Evolutionary conservation across 2,888 invertebrate genomes (phyloP).

Genomic region (Tachystola acroxantha): DNA sequence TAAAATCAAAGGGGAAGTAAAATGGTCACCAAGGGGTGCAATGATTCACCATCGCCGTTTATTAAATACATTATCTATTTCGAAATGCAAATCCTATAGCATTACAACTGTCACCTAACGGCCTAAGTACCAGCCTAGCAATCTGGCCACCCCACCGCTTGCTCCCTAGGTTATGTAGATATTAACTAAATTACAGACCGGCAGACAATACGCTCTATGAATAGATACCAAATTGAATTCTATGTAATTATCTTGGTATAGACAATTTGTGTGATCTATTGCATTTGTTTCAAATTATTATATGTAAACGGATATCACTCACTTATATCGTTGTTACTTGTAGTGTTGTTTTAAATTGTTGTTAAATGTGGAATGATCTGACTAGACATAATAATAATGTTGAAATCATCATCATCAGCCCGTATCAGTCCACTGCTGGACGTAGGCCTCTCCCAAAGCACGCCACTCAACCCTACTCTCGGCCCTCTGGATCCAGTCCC

Average conservation of each 20-base stretch:
- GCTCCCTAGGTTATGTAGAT: constrained; percentile 12
- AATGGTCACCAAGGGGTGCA: not conserved
- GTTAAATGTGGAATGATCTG: too few species aligned
- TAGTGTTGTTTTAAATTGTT: too few species aligned
- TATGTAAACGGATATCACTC: too few species aligned
- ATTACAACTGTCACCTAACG: constrained; percentile 2
- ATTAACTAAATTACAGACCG: constrained; percentile 13
- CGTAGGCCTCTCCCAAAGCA: too few species aligned
- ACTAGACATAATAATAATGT: too few species aligned
- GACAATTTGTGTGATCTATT: not conserved
- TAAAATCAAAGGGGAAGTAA: not conserved
- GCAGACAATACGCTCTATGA: not conserved
- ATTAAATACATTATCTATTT: not conserved
- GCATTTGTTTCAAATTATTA: not conserved
- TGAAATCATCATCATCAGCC: too few species aligned
- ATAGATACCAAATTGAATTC: not conserved
- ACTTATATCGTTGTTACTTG: too few species aligned
- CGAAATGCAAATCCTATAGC: not conserved
- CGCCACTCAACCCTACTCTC: too few species aligned
- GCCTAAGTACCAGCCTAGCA: constrained; percentile 2
- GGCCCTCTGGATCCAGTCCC: too few species aligned
- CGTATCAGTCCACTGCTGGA: too few species aligned
- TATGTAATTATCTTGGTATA: not conserved
- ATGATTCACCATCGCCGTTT: not conserved
- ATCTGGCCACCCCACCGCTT: constrained; percentile 14